Evolutionary conservation across 2,113 vertebrate genomes (phyloP), one percentile per base, ranked within the genome.

Genomic region (Psophia crepitans): DNA sequence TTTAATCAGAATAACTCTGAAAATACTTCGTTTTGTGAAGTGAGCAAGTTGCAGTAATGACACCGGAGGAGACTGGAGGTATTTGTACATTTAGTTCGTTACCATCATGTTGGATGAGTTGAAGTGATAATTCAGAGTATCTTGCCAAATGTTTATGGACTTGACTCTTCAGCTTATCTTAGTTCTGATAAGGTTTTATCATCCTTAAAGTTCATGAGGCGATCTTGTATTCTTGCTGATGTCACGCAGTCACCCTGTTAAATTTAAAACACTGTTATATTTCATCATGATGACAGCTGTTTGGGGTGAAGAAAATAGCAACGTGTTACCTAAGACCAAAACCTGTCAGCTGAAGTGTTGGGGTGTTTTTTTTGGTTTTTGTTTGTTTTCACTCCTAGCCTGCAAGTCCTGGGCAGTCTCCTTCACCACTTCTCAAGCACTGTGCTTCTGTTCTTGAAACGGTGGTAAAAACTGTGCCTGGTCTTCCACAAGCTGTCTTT

Each of bases 361-460:
- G n/a, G n/a, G n/a, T n/a, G n/a, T n/a, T n/a, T 0, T 2, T 58
- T 75, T 48, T 46, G 3, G 5, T 43, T 53, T 74, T 43, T 26
- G 4, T 49, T 46, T 63, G 5, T 18, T 82, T 28, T 30, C 53
- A 18, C 80, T 89, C 86, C 77, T 92, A 99, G 99, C 98, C 98
- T 97, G 97, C 98, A 96, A 96, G 96, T 90, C 97, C 98, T 60
- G 99, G 99, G 5, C 99, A 99, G 41, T 97, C 98, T 75, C 96
- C 98, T 57, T 97, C 98, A 83, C 98, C 98, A 12, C 97, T 99
- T 95, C 98, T 99, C 33, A 98, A 98, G 91, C 98, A 99, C 46
- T 99, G 99, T 87, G 95, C 98, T 76, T 99, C 99, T 35, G 95
- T 99, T 87, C 97, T 99, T 90, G 99, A 99, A 81, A 99, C 98